Evolutionary conservation across 2,797 vertebrate genomes (phyloP), one percentile per base, ranked within the genome.

Genomic region (Phrynocephalus guinanensis): DNA sequence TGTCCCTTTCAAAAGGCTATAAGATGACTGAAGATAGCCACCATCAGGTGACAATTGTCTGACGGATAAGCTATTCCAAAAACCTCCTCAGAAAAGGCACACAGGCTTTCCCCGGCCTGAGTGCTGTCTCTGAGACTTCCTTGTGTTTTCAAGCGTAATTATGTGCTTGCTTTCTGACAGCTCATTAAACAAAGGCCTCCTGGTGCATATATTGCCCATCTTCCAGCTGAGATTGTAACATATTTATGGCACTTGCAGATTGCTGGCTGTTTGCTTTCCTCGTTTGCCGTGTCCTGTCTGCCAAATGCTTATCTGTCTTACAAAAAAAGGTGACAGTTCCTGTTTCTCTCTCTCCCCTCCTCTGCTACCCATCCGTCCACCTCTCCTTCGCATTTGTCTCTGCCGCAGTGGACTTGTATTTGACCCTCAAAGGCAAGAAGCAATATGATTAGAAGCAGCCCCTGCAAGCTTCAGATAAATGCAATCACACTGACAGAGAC

Each of bases 151-250:
- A 96, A 95, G 96, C 95, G 96, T 97, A 97, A 97, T 97, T 97
- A 96, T 96, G 95, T 96, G 96, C 95, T 95, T 96, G 96, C 95
- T 96, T 97, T 95, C 96, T 97, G 96, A 97, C 97, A 97, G 96
- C 95, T 97, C 97, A 97, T 97, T 97, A 97, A 97, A 96, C 97
- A 97, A 96, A 97, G 96, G 96, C 95, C 96, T 96, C 96, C 96
- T 91, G 95, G 95, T 96, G 96, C 96, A 95, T 93, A 95, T 91
- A 97, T 94, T 95, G 96, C 96, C 95, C 94, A 88, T 97, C 95
- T 96, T 96, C 96, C 95, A 94, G 95, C 97, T 96, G 96, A 95
- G 96, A 96, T 95, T 85, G 93, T 93, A 96, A 95, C 96, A 95
- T 97, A 97, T 97, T 97, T 97, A 97, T 95, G 91, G 95, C 95